Conservation (phyloP, 2,888 invertebrate species). For the Acleris literana region DNA sequence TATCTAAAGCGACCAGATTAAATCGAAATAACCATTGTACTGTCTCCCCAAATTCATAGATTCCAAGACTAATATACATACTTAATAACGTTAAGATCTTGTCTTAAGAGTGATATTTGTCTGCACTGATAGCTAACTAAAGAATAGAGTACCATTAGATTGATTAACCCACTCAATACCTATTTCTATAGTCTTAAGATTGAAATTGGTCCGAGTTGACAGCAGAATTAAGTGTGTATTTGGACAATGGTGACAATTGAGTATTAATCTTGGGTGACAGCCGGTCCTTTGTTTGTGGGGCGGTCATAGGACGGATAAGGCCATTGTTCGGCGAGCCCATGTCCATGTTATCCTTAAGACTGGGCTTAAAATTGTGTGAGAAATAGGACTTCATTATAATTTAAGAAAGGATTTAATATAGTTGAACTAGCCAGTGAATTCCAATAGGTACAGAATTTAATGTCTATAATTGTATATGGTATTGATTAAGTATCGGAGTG, state of each 20-base stretch:
- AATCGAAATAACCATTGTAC: constrained; percentile 6
- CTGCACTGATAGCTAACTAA: no score
- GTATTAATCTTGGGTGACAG: constrained; percentile 37
- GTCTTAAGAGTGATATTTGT: no score
- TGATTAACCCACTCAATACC: no score
- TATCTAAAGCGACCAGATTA: neutral
- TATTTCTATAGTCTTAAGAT: constrained; percentile 1
- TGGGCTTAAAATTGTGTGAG: constrained; percentile 19
- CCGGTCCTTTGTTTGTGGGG: constrained; percentile 28
- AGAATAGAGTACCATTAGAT: no score
- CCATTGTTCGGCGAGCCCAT: constrained; percentile 22
- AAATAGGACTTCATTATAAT: neutral
- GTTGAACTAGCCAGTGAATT: no score
- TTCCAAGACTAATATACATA: constrained; percentile 6
- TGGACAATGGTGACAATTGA: constrained; percentile 40
- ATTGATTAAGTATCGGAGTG: no score
- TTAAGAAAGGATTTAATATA: no score
- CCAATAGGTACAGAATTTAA: no score
- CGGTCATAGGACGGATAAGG: constrained; percentile 30
- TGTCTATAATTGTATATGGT: no score
- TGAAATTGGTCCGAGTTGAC: constrained; percentile 8
- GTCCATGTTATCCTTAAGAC: constrained; percentile 31
- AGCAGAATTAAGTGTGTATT: constrained; percentile 20
- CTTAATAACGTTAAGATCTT: no score
- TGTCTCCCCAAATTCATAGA: constrained; percentile 3